Conservation (phyloP, 2,113 vertebrate genomes). For the Pterophyllum scalare region DNA sequence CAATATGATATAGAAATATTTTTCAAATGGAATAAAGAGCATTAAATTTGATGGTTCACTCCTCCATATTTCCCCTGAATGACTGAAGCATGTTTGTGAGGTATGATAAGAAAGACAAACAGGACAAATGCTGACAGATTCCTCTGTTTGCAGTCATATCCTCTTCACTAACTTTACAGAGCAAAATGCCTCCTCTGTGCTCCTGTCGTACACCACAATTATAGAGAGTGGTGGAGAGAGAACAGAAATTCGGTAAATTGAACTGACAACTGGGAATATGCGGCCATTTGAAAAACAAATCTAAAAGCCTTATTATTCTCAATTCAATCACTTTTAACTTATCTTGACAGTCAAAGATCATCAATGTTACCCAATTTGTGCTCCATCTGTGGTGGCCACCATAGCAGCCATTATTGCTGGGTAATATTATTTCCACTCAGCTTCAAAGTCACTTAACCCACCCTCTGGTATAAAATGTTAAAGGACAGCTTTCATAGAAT, state of each 20-base stretch:
- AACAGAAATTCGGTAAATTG: background rate
- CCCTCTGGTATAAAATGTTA: background rate
- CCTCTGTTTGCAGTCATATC: constrained; percentile 7
- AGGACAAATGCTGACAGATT: constrained; percentile 1
- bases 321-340: background rate
- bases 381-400: background rate
- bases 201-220: background rate
- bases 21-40: background rate
- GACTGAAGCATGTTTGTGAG: constrained; percentile 1
- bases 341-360: background rate
- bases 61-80: background rate
- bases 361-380: background rate
- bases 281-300: constrained; percentile 1
- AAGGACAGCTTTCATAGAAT: background rate
- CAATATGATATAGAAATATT: background rate
- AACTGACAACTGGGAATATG: constrained; percentile 15
- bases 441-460: background rate
- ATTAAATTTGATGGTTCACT: background rate
- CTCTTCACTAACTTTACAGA: constrained; percentile 14
- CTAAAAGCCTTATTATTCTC: constrained; percentile 1
- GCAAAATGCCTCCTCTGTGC: constrained; percentile 13
- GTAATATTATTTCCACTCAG: background rate
- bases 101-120: constrained; percentile 2
- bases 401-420: background rate
- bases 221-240: background rate